These are phyloP conservation scores for Chrysoperla carnea DNA, from an alignment of 1,140 invertebrate genomes.

Conservation along the genomic window DNA sequence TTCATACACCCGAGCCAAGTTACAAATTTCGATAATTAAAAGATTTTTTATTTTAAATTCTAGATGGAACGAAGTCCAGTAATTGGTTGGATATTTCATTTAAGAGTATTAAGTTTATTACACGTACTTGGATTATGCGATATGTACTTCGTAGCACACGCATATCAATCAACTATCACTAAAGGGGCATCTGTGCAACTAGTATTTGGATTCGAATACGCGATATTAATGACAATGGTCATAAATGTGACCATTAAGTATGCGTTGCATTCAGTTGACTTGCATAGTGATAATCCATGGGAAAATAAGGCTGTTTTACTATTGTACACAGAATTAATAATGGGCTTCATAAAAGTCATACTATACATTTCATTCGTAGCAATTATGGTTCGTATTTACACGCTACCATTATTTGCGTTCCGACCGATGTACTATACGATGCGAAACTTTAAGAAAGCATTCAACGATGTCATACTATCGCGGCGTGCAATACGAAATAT, in stretches of 20 bases:
- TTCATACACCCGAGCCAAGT: not conserved
- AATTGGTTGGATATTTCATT: conserved; percentile 89
- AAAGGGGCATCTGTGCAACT: conserved; percentile 95
- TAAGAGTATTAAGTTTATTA: conserved; percentile 76
- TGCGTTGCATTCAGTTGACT: conserved; percentile 80
- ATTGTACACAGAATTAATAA: conserved; percentile 89
- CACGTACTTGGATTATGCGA: conserved; percentile 68
- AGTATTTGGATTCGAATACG: conserved; percentile 99
- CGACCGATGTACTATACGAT: conserved; percentile 98
- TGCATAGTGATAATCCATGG: conserved; percentile 94
- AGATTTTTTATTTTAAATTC: conserved; percentile 20
- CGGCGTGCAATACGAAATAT: conserved; percentile 92
- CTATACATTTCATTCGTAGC: conserved; percentile 88
- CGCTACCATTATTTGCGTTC: conserved; percentile 94
- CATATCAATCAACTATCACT: conserved; percentile 83
- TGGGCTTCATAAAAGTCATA: conserved; percentile 78
- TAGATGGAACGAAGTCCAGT: conserved; percentile 98
- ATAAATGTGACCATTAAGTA: conserved; percentile 93
- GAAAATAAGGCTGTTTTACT: conserved; percentile 98
- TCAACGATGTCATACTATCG: conserved; percentile 95
- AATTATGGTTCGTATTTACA: conserved; percentile 96
- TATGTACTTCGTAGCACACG: conserved; percentile 79
- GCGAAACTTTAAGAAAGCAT: conserved; percentile 93
- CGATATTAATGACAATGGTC: conserved; percentile 87
- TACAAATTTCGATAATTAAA: not conserved